These are phyloP conservation scores for Tamandua tetradactyla DNA, from an alignment of 2,797 vertebrate species.

Conservation along the genomic window DNA sequence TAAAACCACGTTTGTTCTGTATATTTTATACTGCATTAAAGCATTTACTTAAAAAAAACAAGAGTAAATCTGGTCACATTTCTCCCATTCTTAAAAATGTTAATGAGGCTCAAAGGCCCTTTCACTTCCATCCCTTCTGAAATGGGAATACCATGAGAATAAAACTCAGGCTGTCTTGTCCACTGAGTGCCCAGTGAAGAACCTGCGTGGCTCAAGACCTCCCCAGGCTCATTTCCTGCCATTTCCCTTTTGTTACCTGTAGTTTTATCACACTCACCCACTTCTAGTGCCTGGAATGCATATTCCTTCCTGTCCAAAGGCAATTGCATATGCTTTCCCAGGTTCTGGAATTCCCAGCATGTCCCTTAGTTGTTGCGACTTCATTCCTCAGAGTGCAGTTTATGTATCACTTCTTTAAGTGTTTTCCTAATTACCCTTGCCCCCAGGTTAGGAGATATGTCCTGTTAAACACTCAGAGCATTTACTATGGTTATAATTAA, in stretches of 20 bases:
- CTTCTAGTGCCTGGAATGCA: background rate
- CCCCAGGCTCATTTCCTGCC: background rate
- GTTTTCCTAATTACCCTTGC: background rate
- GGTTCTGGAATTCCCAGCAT: background rate
- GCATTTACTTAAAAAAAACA: slow-evolving; percentile 38
- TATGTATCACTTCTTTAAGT: slow-evolving; percentile 12
- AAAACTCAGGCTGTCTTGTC: background rate
- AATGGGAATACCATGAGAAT: background rate
- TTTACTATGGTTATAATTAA: background rate
- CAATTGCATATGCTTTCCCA: background rate
- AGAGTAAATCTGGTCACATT: background rate
- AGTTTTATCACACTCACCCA: background rate
- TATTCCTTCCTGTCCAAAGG: background rate
- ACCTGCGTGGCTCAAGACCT: background rate
- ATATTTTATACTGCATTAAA: background rate
- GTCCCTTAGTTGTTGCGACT: background rate
- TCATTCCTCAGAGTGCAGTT: background rate
- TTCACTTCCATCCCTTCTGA: background rate
- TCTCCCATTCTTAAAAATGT: slow-evolving; percentile 25
- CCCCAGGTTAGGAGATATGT: background rate
- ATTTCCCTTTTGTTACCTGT: background rate
- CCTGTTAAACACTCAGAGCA: background rate
- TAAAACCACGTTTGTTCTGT: background rate
- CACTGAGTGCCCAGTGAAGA: background rate
- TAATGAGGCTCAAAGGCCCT: background rate